phyloP scores from a whole-genome alignment of 2,888 invertebrate species.

The Pachycephus smyrnensis region DNA sequence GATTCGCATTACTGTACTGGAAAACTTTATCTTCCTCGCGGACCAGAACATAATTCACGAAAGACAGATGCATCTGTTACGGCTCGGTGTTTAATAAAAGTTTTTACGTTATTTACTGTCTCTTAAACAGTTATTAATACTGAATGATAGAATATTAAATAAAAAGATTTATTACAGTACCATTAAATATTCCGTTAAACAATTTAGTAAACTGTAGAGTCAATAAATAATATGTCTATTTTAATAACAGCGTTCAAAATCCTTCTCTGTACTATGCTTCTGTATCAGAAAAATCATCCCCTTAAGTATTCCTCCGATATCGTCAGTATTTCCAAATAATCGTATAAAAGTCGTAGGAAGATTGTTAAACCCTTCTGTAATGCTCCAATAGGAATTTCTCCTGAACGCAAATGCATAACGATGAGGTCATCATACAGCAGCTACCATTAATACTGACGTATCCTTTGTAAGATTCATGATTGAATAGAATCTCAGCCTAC shows the following conservation, averaged over 20 bases:
- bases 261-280: neutral
- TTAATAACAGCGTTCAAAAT: too few relatives aligned
- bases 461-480: neutral
- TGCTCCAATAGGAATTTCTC: neutral
- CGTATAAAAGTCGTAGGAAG: neutral
- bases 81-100: neutral
- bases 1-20: slow-evolving; percentile 25
- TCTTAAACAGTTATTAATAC: too few relatives aligned
- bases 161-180: too few relatives aligned
- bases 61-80: neutral
- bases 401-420: neutral
- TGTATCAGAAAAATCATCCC: neutral
- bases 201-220: neutral
- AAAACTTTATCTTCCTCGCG: neutral
- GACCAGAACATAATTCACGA: neutral
- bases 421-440: neutral
- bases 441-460: neutral
- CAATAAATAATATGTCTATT: neutral
- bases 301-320: neutral
- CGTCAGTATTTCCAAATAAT: neutral
- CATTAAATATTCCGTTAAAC: too few relatives aligned
- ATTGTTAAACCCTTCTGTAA: neutral
- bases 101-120: neutral
- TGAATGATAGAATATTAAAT: too few relatives aligned
- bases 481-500: neutral